Conservation (phyloP, 1,140 invertebrate genomes). For the Chlorops oryzae region DNA sequence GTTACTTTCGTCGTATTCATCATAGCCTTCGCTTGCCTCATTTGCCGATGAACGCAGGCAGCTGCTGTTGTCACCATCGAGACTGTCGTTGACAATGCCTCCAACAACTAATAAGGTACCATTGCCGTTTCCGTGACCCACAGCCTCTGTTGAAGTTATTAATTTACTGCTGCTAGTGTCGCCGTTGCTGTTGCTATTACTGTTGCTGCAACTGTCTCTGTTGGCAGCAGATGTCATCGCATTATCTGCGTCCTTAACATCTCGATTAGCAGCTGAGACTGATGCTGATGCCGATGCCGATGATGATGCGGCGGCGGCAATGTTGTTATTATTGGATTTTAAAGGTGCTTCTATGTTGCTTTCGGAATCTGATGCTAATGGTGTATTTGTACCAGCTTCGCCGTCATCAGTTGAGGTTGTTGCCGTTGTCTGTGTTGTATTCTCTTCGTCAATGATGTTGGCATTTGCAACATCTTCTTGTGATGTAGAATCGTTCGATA, state of each 20-base stretch:
- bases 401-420: constrained; percentile 34
- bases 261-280: background rate
- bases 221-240: background rate
- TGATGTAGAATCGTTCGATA: constrained; percentile 44
- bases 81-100: constrained; percentile 1
- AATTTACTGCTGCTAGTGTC: constrained; percentile 20
- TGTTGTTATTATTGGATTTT: constrained; percentile 49
- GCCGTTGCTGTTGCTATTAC: constrained; percentile 16
- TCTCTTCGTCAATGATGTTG: constrained; percentile 41
- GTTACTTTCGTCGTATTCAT: constrained; percentile 8
- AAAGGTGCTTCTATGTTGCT: constrained; percentile 56
- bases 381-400: constrained; percentile 21
- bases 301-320: background rate
- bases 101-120: constrained; percentile 10
- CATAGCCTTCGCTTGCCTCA: constrained; percentile 3
- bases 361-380: constrained; percentile 39
- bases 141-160: background rate
- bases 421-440: constrained; percentile 45
- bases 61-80: constrained; percentile 15
- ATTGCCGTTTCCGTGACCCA: constrained; percentile 12
- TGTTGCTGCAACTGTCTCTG: no score
- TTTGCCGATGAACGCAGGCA: constrained; percentile 10
- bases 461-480: no score
- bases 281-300: no score
- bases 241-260: constrained; percentile 9